Percentiles rank a stretch among this genome's conserved stretches.
phyloP scores from a whole-genome alignment of 2,113 vertebrate genomes.

The Cairina moschata region DNA sequence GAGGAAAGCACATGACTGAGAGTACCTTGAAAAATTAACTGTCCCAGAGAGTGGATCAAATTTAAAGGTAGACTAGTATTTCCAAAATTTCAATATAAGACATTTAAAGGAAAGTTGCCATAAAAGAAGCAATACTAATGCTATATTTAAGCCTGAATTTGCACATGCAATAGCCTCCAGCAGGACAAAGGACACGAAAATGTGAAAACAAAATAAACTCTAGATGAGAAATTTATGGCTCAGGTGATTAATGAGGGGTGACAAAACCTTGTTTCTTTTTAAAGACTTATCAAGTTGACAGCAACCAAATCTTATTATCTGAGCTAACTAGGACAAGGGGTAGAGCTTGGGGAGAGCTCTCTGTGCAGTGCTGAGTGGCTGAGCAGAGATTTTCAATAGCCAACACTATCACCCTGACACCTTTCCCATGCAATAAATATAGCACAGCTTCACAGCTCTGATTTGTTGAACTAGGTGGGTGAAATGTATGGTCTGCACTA shows the following conservation, averaged over 20 bases:
- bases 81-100: neutral
- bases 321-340: neutral
- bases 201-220: neutral
- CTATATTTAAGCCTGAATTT: neutral
- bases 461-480: neutral
- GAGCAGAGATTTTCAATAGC: neutral
- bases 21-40: neutral
- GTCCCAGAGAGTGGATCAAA: neutral
- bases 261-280: neutral
- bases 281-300: neutral
- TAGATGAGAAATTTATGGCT: conserved; percentile 8
- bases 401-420: neutral
- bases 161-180: neutral
- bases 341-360: neutral
- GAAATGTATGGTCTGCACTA: neutral
- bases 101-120: neutral
- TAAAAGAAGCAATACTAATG: neutral
- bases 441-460: neutral
- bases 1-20: neutral
- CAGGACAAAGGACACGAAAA: neutral
- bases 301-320: neutral
- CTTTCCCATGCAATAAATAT: neutral
- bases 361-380: neutral
- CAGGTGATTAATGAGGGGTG: neutral
- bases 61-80: neutral